phyloP scores from a whole-genome alignment of 2,113 vertebrate species.

The Taurulus bubalis region DNA sequence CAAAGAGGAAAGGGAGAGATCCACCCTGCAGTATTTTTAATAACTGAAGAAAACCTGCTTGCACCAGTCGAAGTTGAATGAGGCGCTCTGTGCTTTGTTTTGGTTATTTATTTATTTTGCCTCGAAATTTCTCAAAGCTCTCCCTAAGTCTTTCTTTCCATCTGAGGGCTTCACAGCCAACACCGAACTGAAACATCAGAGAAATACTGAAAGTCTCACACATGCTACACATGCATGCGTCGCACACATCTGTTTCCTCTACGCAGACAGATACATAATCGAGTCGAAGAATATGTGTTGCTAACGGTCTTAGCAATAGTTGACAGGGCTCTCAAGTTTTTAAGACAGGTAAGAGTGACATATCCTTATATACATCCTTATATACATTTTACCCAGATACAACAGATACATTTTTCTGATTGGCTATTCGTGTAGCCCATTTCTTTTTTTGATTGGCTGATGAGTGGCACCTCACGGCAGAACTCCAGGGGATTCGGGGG shows the following conservation, averaged over 20 bases:
- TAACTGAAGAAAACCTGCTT: conserved; percentile 35
- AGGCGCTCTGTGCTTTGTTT: conserved; percentile 34
- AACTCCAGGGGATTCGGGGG: no score
- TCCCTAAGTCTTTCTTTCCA: conserved; percentile 46
- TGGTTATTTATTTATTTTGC: conserved; percentile 1
- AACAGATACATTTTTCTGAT: no score
- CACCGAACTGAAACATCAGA: conserved; percentile 16
- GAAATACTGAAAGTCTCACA: conserved; percentile 27
- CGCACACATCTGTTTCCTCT: background rate
- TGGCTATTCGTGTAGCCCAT: no score
- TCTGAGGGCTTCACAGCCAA: conserved; percentile 41
- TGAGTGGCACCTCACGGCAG: no score
- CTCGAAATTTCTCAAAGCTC: conserved; percentile 40
- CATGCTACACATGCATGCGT: conserved; percentile 1
- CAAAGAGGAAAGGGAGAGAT: conserved; percentile 7
- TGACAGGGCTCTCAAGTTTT: no score
- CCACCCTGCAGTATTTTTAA: conserved; percentile 21
- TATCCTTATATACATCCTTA: no score
- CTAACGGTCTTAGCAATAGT: conserved; percentile 59
- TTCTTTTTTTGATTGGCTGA: no score
- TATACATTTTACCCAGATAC: no score
- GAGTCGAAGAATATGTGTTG: conserved; percentile 35
- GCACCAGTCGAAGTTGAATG: conserved; percentile 32
- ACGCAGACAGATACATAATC: background rate
- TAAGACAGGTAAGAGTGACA: no score